Conservation (phyloP, 2,797 vertebrate species). For the Taeniopygia guttata region DNA sequence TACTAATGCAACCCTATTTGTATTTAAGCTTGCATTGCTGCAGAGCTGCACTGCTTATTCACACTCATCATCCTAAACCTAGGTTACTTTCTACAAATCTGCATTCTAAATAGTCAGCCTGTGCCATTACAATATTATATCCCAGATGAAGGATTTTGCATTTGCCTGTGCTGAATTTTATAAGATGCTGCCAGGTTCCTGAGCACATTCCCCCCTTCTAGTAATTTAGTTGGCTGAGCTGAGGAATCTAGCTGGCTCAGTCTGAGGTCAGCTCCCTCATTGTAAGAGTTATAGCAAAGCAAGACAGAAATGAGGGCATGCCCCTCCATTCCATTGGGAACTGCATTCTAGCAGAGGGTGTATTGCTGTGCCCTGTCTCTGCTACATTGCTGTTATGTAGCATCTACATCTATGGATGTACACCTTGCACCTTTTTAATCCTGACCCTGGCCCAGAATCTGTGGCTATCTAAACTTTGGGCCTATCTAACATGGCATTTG, state of each 20-base stretch:
- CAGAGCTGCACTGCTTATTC: background rate
- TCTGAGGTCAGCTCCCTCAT: background rate
- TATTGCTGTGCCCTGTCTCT: background rate
- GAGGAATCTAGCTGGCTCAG: background rate
- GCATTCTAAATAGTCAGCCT: background rate
- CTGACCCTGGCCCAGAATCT: background rate
- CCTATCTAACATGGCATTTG: background rate
- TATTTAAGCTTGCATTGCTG: background rate
- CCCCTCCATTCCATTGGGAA: background rate
- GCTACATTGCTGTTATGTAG: background rate
- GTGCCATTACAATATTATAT: background rate
- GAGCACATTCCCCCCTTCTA: background rate
- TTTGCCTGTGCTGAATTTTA: background rate
- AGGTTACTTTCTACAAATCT: background rate
- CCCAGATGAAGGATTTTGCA: background rate
- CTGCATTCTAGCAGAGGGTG: background rate
- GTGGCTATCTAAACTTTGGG: background rate
- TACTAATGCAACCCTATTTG: background rate
- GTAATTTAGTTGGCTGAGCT: background rate
- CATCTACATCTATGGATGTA: background rate
- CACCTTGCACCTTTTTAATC: background rate
- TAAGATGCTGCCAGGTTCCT: background rate
- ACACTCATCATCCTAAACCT: background rate
- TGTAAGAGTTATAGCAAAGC: background rate
- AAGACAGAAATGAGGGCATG: background rate